Base-by-base conservation (phyloP, 2,797 vertebrate genomes). In the Propithecus perrieri region DNA sequence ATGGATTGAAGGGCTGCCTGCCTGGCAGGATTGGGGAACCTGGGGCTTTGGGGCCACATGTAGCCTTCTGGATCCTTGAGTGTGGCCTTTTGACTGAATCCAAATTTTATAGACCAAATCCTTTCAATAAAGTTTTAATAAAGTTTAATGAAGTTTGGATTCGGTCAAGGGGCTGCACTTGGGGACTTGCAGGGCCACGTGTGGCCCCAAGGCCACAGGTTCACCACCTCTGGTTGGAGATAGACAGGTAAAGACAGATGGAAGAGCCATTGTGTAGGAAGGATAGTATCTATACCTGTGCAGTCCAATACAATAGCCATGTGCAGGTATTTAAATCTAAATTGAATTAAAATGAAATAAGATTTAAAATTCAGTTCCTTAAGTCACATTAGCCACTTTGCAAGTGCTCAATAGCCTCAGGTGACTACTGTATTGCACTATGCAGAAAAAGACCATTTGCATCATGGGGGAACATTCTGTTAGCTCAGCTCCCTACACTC, bases 291-390 rank as follows among this genome's bases (percentile, higher is more conserved):
- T 72, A 67, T 46, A 48, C 33, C 46, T 43, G 14, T 53, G 50
- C n/a, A 67, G 18, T 65, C 43, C 10, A 0, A 13, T 38, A 43
- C 7, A 22, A 69, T 1, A 71, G 33, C 30, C 15, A 30, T 13
- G 20, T 26, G 90, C 18, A 43, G 63, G 28, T 59, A 35, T 72
- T 95, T 65, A 75, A 63, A 63, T 74, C 67, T 43, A 96, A 78
- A 92, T 61, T 91, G 57, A 89, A 86, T 65, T 79, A 53, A 89
- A 95, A 61, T 86, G 72, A 90, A 95, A 17, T 59, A 80, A 46
- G 46, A 87, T 80, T 48, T 30, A 67, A 94, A 90, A 69, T 35
- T n/a, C 28, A 78, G 2, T 67, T 81, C 18, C n/a, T 79, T 50
- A 24, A 24, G 18, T 72, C 4, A 0, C 67, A 69, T 89, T 24